Evolutionary conservation across 2,888 invertebrate genomes (phyloP), one percentile per base, ranked within the genome.

Genomic region (Drosophila melanosoma): DNA sequence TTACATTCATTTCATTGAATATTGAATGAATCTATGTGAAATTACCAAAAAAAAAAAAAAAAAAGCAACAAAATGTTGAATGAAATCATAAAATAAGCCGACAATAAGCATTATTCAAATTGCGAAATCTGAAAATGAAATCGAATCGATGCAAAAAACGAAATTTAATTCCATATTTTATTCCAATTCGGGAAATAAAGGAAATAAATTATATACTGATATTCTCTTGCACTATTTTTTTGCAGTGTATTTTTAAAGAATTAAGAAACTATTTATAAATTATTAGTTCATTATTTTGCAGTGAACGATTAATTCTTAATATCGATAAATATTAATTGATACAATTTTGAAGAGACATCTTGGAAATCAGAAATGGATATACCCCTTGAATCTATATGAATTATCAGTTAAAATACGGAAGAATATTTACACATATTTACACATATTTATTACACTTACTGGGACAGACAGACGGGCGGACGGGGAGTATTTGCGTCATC

Each of bases 11-110:
- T 40, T 61, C 23, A 52, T 45, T 45, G 49, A 66, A 79, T 83
- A 33, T 70, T 83, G 82, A 87, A 83, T 87, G 87, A 82, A 81
- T 38, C 15, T 5, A 12, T 38, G 26, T 54, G 54, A 36, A 45
- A 23, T 23, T 23, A 45, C 45, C 45, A 7, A 38, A 54, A 35
- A 52, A 29, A 26, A 26, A 26, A 29, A 29, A 1, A 23, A 23
- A n/a, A 5, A 5, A 36, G 15, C 42, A 66, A 20, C 38, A 29
- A 63, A 56, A 15, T 69, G 40, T 75, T 80, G 81, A 79, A 79
- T 79, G 79, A 79, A 79, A 40, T 40, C 26, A 40, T 20, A 15
- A 32, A 42, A 32, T n/a, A 29, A 62, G 52, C 51, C 53, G 61
- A 11, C 17, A 23, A 17, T 33, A 23, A 29, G 32, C 45, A 45